Conservation (phyloP, 2,797 vertebrate genomes). For the Chanos chanos region DNA sequence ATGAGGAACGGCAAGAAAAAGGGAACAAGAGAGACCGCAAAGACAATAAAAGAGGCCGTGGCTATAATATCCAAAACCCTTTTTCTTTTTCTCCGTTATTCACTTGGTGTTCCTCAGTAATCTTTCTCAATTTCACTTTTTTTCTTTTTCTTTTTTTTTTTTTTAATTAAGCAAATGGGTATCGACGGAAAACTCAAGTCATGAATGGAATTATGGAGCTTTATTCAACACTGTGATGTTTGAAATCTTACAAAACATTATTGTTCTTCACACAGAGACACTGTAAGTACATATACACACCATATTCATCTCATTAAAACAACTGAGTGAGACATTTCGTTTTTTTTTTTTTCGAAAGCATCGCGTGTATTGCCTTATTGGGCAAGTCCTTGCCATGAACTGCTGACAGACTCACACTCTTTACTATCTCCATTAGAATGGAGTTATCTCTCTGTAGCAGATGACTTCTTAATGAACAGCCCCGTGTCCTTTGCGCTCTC, state of each 20-base stretch:
- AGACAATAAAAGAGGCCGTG: too few relatives aligned
- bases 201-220: too few relatives aligned
- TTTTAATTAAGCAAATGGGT: not conserved
- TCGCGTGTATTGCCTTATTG: conserved; percentile 10
- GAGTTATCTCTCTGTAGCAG: conserved; percentile 38
- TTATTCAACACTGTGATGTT: too few relatives aligned
- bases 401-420: not conserved
- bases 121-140: not conserved
- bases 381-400: conserved; percentile 24
- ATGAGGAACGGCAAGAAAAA: too few relatives aligned
- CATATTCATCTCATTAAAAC: not conserved
- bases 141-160: not conserved
- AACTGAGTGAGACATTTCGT: too few relatives aligned
- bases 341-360: conserved; percentile 3
- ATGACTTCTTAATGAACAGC: conserved; percentile 37
- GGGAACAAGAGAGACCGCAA: too few relatives aligned
- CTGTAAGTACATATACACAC: too few relatives aligned
- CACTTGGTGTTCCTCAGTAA: not conserved
- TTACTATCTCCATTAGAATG: conserved; percentile 31
- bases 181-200: too few relatives aligned
- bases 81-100: not conserved
- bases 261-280: too few relatives aligned
- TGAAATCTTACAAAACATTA: too few relatives aligned
- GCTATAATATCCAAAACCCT: too few relatives aligned
- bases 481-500: conserved; percentile 8